Percentiles rank a stretch among this genome's conserved stretches.
Evolutionary conservation across 2,113 vertebrate genomes (phyloP).

Genomic region (Takifugu flavidus): DNA sequence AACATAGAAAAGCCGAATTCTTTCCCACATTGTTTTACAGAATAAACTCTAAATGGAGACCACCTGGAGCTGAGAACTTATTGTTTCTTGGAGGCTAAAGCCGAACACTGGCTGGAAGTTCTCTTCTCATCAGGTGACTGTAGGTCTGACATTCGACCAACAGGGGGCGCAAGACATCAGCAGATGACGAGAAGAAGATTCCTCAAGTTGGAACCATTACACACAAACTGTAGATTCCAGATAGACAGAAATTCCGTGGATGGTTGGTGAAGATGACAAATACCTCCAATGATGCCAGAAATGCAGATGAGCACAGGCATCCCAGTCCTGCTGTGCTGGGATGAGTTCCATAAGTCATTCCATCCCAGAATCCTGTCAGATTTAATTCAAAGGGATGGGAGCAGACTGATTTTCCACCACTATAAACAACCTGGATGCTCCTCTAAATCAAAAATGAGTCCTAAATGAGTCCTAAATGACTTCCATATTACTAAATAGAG

Average conservation of each 20-base stretch:
- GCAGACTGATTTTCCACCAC: constrained; percentile 17
- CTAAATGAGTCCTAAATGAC: constrained; percentile 29
- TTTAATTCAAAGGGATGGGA: constrained; percentile 41
- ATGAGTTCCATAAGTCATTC: constrained; percentile 20
- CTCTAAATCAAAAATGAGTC: constrained; percentile 23
- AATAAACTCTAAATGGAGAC: constrained; percentile 16
- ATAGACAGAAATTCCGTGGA: background rate
- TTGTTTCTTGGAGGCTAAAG: constrained; percentile 26
- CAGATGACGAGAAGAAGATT: background rate
- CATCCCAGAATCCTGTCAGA: constrained; percentile 16
- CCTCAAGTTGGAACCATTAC: too few species aligned
- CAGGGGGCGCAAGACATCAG: constrained; percentile 20
- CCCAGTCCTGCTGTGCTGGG: constrained; percentile 10
- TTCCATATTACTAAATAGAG: constrained; percentile 18
- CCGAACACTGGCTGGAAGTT: constrained; percentile 17
- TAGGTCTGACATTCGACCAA: constrained; percentile 18
- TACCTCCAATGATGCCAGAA: background rate
- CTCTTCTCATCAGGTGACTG: background rate
- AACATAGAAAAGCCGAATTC: constrained; percentile 17
- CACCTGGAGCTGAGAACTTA: background rate
- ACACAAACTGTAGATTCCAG: background rate
- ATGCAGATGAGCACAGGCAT: background rate
- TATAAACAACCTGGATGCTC: constrained; percentile 36
- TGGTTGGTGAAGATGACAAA: background rate
- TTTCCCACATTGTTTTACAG: constrained; percentile 17